Evolutionary conservation across 2,797 vertebrate species (phyloP).

Genomic region (Chromis chromis): DNA sequence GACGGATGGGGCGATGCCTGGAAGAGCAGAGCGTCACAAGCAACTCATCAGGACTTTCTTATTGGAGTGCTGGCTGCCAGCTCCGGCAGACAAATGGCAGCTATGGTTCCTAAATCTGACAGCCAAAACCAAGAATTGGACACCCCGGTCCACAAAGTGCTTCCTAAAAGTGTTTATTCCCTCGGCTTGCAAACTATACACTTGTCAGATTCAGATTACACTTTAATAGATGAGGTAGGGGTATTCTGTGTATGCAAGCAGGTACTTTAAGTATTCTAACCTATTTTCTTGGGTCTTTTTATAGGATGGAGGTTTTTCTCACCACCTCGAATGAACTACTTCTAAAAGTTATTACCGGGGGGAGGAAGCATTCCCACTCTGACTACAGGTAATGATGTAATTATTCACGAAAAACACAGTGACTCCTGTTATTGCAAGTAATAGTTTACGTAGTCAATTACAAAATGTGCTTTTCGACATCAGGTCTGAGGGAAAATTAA

Average conservation of each 20-base stretch:
- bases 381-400: slow-evolving; percentile 9
- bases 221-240: neutral
- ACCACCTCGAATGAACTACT: neutral
- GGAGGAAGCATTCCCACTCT: neutral
- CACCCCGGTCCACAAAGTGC: slow-evolving; percentile 32
- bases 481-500: slow-evolving; percentile 37
- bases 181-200: neutral
- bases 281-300: slow-evolving; percentile 1
- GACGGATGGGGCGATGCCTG: slow-evolving; percentile 57
- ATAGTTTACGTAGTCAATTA: slow-evolving; percentile 29
- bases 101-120: slow-evolving; percentile 51
- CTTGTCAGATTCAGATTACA: slow-evolving; percentile 20
- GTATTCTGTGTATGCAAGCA: neutral
- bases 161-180: slow-evolving; percentile 27
- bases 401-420: slow-evolving; percentile 9
- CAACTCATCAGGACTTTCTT: slow-evolving; percentile 60
- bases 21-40: slow-evolving; percentile 55
- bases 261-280: neutral
- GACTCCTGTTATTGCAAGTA: slow-evolving; percentile 33
- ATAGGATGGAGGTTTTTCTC: neutral
- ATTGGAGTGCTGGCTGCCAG: slow-evolving; percentile 51
- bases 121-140: slow-evolving; percentile 47
- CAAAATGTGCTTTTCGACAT: slow-evolving; percentile 14
- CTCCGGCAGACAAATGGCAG: slow-evolving; percentile 46
- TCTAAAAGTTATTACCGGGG: slow-evolving; percentile 1